Conservation (phyloP, 2,113 vertebrate genomes). For the Apaloderma vittatum region DNA sequence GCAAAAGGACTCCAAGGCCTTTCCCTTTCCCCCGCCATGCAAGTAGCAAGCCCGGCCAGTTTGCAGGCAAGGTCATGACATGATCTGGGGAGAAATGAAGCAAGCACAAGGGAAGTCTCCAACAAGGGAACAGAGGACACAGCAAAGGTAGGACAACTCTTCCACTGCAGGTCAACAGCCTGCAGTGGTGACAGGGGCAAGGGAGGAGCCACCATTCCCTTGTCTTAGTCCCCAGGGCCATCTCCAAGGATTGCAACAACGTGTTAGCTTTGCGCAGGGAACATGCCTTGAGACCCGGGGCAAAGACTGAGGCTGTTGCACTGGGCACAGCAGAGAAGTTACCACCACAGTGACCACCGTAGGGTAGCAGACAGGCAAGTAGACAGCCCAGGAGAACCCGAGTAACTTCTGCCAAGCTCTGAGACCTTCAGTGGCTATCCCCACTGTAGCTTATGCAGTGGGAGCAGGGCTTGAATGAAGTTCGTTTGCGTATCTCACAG, state of each 20-base stretch:
- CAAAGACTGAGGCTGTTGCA: neutral
- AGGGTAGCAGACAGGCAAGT: neutral
- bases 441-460: neutral
- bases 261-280: neutral
- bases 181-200: neutral
- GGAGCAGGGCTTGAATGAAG: neutral
- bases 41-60: neutral
- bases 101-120: neutral
- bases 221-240: neutral
- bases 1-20: neutral
- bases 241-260: neutral
- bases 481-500: neutral
- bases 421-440: neutral
- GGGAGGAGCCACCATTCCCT: neutral
- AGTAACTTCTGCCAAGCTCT: neutral
- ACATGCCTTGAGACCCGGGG: neutral
- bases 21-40: accelerated
- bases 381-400: neutral
- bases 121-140: neutral
- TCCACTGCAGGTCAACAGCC: neutral
- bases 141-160: neutral
- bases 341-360: neutral
- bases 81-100: neutral
- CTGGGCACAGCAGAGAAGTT: neutral
- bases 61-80: neutral